phyloP scores from a whole-genome alignment of 2,888 invertebrate species.

The Atethmia centrago region DNA sequence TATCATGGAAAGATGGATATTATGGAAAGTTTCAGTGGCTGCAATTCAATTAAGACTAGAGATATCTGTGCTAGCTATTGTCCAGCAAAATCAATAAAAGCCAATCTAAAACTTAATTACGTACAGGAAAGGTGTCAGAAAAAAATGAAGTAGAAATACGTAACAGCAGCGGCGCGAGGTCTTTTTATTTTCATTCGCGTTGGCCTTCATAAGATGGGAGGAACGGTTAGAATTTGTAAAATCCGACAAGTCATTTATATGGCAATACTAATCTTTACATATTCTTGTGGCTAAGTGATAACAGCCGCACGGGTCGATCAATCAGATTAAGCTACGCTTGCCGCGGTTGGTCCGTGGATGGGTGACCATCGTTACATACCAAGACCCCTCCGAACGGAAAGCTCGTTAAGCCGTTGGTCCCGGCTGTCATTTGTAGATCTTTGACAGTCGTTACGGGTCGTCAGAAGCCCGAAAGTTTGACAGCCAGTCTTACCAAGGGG shows the following conservation, averaged over 20 bases:
- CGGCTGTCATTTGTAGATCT: no score
- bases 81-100: constrained; percentile 36
- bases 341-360: no score
- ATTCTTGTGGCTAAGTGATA: no score
- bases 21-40: not conserved
- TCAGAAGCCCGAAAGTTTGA: no score
- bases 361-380: no score
- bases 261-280: not conserved
- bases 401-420: no score
- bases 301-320: no score
- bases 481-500: no score
- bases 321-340: no score
- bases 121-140: not conserved
- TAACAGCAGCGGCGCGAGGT: not conserved
- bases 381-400: no score
- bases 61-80: constrained; percentile 8
- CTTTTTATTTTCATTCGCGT: not conserved
- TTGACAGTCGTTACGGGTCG: no score
- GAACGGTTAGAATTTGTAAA: not conserved
- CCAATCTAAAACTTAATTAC: constrained; percentile 36
- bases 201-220: no score
- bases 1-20: not conserved
- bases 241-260: not conserved
- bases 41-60: constrained; percentile 15
- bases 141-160: not conserved